These are phyloP conservation scores for Coluber constrictor DNA, from an alignment of 2,797 vertebrate genomes.

Conservation along the genomic window DNA sequence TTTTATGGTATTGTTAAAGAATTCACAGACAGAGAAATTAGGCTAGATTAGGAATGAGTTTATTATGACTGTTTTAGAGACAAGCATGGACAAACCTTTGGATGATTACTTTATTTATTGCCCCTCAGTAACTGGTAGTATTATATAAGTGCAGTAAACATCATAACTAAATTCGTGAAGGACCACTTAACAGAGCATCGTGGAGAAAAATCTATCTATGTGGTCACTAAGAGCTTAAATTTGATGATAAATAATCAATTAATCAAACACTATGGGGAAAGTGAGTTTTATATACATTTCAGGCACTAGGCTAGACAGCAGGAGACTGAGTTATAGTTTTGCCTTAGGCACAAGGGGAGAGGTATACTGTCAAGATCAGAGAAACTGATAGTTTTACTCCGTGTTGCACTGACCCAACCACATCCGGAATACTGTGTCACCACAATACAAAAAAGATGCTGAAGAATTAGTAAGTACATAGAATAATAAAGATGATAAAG, in stretches of 20 bases:
- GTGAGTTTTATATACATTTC: neutral
- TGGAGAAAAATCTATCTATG: neutral
- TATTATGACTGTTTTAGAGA: neutral
- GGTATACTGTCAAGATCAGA: neutral
- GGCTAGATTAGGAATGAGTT: neutral
- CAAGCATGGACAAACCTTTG: slow-evolving; percentile 15
- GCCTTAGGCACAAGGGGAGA: neutral
- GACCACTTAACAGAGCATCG: neutral
- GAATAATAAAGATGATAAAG: neutral
- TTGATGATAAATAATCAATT: neutral
- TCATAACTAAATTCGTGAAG: neutral
- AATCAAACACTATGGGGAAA: neutral
- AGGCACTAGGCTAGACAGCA: neutral
- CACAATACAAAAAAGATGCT: neutral
- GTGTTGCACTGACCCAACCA: neutral
- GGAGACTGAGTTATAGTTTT: neutral
- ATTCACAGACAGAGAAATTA: neutral
- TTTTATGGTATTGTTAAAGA: neutral
- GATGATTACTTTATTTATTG: slow-evolving; percentile 28
- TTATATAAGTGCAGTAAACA: slow-evolving; percentile 5
- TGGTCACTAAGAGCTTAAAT: neutral
- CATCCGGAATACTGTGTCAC: neutral
- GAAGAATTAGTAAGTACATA: neutral
- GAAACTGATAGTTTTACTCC: neutral
- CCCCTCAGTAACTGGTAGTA: neutral